Percentiles rank a stretch among this genome's conserved stretches.
Conservation (phyloP, 2,888 invertebrate species). For the Hipparchia sbordonii region DNA sequence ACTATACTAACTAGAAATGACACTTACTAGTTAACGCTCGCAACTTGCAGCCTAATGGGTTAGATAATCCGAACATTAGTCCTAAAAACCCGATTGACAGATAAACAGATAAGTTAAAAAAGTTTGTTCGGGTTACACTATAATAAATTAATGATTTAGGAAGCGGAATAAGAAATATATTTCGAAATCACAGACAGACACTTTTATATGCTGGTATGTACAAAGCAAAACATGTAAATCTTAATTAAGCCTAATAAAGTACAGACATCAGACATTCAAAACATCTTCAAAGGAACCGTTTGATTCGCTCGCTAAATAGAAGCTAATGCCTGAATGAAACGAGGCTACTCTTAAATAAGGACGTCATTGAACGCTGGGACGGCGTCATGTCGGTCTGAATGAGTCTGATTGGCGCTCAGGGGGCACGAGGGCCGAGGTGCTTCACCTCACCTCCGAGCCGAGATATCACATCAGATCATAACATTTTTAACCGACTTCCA, state of each 20-base stretch:
- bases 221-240: not conserved
- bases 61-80: too few species aligned
- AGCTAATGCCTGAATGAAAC: not conserved
- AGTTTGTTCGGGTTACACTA: too few species aligned
- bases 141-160: too few species aligned
- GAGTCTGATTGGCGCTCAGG: constrained; percentile 2
- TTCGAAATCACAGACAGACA: not conserved
- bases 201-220: not conserved
- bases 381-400: constrained; percentile 1
- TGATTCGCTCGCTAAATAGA: constrained; percentile 1
- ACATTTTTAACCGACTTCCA: not conserved
- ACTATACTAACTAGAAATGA: too few species aligned
- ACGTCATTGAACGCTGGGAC: constrained; percentile 1
- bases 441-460: not conserved
- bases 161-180: not conserved
- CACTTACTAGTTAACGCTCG: too few species aligned
- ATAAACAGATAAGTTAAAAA: too few species aligned
- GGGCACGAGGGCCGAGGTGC: not conserved
- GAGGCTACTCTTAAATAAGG: not conserved
- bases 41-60: too few species aligned
- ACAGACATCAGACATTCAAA: not conserved
- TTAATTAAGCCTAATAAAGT: not conserved
- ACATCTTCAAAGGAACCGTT: not conserved
- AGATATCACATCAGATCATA: not conserved
- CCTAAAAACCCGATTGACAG: too few species aligned